Conservation (phyloP, 2,888 invertebrate species). For the Hyppa rectilinea region DNA sequence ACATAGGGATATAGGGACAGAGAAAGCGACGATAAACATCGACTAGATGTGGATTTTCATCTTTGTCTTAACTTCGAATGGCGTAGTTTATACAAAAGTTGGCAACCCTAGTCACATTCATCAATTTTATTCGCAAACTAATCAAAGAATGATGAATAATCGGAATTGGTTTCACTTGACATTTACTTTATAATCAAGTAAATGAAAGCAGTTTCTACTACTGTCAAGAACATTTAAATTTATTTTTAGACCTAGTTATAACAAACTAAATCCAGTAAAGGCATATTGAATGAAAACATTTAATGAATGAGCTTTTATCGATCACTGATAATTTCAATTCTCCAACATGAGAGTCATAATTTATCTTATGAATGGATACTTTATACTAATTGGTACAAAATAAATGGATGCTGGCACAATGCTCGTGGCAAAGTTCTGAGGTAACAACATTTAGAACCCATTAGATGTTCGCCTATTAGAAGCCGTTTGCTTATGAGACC, state of each 20-base stretch:
- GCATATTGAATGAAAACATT: background rate
- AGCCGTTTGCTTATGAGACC: too few relatives aligned
- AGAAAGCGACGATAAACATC: too few relatives aligned
- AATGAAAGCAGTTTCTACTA: constrained; percentile 36
- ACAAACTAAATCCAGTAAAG: constrained; percentile 1
- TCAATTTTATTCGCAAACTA: constrained; percentile 38
- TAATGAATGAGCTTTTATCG: constrained; percentile 10
- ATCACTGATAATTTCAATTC: constrained; percentile 15
- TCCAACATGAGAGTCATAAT: background rate
- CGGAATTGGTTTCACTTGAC: constrained; percentile 44
- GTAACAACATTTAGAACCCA: background rate
- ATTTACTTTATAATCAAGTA: constrained; percentile 44
- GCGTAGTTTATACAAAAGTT: too few relatives aligned
- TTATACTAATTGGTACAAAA: background rate
- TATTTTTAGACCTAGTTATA: constrained; percentile 19
- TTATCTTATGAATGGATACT: too few relatives aligned
- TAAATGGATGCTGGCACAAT: background rate
- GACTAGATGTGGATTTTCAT: too few relatives aligned
- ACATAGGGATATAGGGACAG: too few relatives aligned
- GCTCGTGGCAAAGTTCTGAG: background rate
- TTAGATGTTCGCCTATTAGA: too few relatives aligned
- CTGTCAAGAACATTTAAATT: constrained; percentile 37
- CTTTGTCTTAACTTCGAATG: too few relatives aligned
- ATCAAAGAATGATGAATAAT: constrained; percentile 44
- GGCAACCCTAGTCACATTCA: constrained; percentile 9